Evolutionary conservation across 2,113 vertebrate genomes (phyloP).

Genomic region (Typhlomys cinereus): DNA sequence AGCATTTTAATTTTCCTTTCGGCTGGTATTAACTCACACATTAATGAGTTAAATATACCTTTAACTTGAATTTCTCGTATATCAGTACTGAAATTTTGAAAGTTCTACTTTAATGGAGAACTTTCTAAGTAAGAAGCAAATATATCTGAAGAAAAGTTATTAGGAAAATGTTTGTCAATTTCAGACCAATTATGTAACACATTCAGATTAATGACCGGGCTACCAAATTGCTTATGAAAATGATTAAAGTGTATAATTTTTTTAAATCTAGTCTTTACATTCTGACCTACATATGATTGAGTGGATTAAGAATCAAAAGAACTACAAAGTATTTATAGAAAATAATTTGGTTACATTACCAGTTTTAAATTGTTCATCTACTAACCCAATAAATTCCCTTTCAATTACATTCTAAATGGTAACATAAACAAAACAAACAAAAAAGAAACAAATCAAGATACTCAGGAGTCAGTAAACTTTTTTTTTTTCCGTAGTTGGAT

Average conservation of each 20-base stretch:
- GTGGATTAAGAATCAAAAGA: not conserved
- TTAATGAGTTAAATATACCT: slow-evolving; percentile 9
- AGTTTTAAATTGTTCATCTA: no score
- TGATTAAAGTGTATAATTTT: not conserved
- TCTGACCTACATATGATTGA: not conserved
- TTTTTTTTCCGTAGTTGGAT: not conserved
- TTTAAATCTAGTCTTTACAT: not conserved
- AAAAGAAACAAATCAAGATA: slow-evolving; percentile 29
- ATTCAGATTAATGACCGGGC: not conserved
- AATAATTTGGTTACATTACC: no score
- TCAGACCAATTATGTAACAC: not conserved
- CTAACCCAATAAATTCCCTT: no score
- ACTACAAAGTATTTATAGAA: no score
- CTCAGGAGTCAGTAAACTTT: slow-evolving; percentile 42
- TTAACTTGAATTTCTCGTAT: not conserved
- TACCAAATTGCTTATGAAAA: not conserved
- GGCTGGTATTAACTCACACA: not conserved
- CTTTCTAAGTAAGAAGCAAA: slow-evolving; percentile 8
- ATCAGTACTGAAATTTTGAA: not conserved
- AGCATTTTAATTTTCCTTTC: not conserved
- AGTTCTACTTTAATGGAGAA: not conserved
- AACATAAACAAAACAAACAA: no score
- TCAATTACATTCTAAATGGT: no score
- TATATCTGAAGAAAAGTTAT: not conserved
- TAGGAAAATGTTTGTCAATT: slow-evolving; percentile 16